Evolutionary conservation across 2,888 invertebrate species (phyloP), one percentile per base, ranked within the genome.

Genomic region (Sesamia inferens): DNA sequence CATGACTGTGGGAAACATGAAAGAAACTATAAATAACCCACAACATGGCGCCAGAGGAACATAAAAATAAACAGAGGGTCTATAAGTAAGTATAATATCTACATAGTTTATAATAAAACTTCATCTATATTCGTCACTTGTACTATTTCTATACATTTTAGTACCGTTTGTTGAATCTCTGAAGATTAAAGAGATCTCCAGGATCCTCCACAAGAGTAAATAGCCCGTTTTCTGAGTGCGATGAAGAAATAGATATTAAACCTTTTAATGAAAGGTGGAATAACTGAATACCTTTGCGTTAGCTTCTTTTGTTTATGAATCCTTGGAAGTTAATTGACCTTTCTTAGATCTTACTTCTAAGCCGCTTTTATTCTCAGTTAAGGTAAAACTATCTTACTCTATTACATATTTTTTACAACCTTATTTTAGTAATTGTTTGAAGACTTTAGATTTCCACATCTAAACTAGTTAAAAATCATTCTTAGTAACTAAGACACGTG

Each of bases 21-120:
- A 83, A 85, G 73, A 75, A 71, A 71, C 76, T 85, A 85, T 81
- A 78, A 83, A 84, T 84, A 84, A 76, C 61, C 59, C 51, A 65
- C 63, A 67, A 76, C 68, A 22, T 44, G 68, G 55, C 69, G 62
- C 67, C 67, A 74, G 69, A 74, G 73, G 71, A 74, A 74, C 22
- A 68, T 74, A 68, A 71, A 75, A 73, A 79, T 84, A 84, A 72
- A 81, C 62, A 63, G 57, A 76, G 71, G 68, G 4, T 62, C 63
- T 42, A n/a, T 67, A 73, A 69, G 66, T 67, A 73, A 69, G 63
- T 62, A 71, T 69, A 68, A 72, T 64, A 54, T 54, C n/a, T n/a
- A 10, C 51, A 54, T n/a, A 68, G 22, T 68, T 47, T 61, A n/a
- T n/a, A 55, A 68, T 71, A 78, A 64, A 79, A 68, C 62, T 69